phyloP scores from a whole-genome alignment of 2,113 vertebrate species.

The Phalacrocorax carbo region DNA sequence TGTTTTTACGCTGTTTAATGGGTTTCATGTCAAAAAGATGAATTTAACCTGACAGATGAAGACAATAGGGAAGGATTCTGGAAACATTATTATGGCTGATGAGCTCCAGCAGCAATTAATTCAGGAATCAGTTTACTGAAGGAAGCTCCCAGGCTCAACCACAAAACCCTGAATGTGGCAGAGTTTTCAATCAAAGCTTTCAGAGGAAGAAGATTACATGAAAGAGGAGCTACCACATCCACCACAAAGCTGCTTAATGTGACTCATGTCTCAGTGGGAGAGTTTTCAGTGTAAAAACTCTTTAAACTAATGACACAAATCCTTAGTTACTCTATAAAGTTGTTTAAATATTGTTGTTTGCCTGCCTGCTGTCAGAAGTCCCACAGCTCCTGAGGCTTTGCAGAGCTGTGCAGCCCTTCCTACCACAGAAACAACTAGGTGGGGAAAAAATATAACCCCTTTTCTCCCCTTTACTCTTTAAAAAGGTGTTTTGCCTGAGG shows the following conservation, averaged over 20 bases:
- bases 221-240: background rate
- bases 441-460: background rate
- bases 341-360: background rate
- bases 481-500: background rate
- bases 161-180: background rate
- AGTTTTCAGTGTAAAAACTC: background rate
- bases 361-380: background rate
- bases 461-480: background rate
- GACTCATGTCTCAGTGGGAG: background rate
- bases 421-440: background rate
- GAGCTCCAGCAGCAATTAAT: slow-evolving; percentile 27
- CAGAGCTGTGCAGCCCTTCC: background rate
- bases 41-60: slow-evolving; percentile 7
- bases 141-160: background rate
- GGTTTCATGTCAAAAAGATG: background rate
- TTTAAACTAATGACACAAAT: background rate
- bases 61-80: slow-evolving; percentile 21
- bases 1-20: background rate
- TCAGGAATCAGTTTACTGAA: slow-evolving; percentile 13
- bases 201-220: background rate
- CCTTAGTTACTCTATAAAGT: background rate
- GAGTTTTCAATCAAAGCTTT: slow-evolving; percentile 11
- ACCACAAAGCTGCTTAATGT: background rate
- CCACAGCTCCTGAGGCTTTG: background rate
- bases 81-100: background rate